Evolutionary conservation across 2,797 vertebrate species (phyloP), one percentile per base, ranked within the genome.

Genomic region (Salarias fasciatus): DNA sequence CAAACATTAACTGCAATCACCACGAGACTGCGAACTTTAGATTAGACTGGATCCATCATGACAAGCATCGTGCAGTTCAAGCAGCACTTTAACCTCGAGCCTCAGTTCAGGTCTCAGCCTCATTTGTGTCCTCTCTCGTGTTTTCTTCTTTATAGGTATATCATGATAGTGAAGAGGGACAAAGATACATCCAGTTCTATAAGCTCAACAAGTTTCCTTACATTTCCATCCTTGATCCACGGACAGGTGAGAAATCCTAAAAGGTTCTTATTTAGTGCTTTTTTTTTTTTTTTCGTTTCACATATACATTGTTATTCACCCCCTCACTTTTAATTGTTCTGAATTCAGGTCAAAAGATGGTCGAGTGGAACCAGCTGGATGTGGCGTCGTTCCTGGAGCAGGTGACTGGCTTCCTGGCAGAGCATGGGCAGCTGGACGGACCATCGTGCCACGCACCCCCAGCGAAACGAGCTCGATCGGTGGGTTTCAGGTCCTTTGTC

Each of bases 181-280:
- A 99, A 90, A 90, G 97, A 86, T 99, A 99, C 69, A 99, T 99
- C 79, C 98, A 99, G 86, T 99, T 99, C 63, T 99, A 99, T 87
- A 99, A 99, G 83, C 85, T 99, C 78, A 95, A 96, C 86, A 97
- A 99, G 79, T 99, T 99, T 75, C 98, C 98, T 44, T 99, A 99
- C 53, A 98, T 99, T 78, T 99, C 98, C 72, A 99, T 99, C 77
- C 88, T 99, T 74, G 98, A 99, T 75, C 98, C 98, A 54, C 95
- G 97, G 45, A 99, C 98, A 93, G 98, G 97, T 99, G 86, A 94
- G 92, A n/a, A n/a, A n/a, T n/a, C n/a, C n/a, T n/a, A n/a, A n/a
- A n/a, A n/a, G n/a, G n/a, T n/a, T n/a, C n/a, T n/a, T n/a, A n/a
- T n/a, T n/a, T 6, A 9, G 9, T 2, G 33, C 33, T 9, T 9